Conservation (phyloP, 2,888 invertebrate species). For the Drosophila nigricruria region DNA sequence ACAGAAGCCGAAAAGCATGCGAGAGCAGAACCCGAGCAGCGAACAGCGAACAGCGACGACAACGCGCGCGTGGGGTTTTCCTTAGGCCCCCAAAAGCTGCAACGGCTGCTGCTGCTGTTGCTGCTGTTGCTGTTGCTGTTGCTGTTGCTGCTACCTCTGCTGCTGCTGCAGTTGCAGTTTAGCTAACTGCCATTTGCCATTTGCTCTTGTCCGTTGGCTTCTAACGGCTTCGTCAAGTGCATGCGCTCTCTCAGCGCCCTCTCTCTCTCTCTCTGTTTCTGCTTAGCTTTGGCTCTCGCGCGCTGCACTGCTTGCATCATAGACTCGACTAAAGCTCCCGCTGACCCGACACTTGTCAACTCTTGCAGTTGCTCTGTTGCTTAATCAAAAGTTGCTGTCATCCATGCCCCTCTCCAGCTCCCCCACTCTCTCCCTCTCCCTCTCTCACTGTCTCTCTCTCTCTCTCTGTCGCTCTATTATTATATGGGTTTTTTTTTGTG, state of each 20-base stretch:
- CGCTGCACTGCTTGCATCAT: constrained; percentile 20
- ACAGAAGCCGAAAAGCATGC: constrained; percentile 38
- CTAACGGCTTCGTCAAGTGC: constrained; percentile 63
- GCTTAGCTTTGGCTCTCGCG: constrained; percentile 9
- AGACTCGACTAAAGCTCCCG: constrained; percentile 17
- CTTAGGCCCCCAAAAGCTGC: constrained; percentile 53
- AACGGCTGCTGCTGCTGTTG: constrained; percentile 16
- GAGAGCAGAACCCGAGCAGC: constrained; percentile 50
- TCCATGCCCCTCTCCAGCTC: constrained; percentile 15
- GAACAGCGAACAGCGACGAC: constrained; percentile 12
- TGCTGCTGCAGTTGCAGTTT: constrained; percentile 40
- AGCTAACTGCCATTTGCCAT: constrained; percentile 55
- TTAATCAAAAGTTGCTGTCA: constrained; percentile 55
- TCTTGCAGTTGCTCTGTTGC: constrained; percentile 57
- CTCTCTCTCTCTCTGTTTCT: constrained; percentile 7
- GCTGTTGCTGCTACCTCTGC: constrained; percentile 8
- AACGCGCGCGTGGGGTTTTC: constrained; percentile 59
- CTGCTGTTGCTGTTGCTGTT: constrained; percentile 17
- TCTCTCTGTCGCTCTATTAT: neutral
- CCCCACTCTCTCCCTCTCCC: neutral
- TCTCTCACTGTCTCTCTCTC: neutral
- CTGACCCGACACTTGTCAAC: constrained; percentile 47
- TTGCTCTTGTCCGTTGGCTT: constrained; percentile 51
- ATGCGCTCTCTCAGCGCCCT: constrained; percentile 22
- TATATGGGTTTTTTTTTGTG: constrained; percentile 1